Conservation (phyloP, 2,113 vertebrate genomes). For the Falco punctatus region DNA sequence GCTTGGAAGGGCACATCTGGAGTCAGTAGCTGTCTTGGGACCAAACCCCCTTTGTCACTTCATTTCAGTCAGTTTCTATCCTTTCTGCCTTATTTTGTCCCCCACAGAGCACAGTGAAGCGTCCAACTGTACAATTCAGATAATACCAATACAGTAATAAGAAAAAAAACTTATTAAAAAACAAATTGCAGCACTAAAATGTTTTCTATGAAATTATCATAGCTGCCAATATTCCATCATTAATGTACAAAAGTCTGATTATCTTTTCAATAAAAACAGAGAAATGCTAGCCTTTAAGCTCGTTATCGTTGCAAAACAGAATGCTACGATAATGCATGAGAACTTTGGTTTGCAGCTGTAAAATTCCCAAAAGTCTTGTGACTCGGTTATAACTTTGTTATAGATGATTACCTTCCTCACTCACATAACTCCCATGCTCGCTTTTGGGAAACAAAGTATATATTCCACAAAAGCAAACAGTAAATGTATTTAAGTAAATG, state of each 20-base stretch:
- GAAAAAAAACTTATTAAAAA: slow-evolving; percentile 4
- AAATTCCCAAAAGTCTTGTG: slow-evolving; percentile 41
- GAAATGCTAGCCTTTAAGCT: slow-evolving; percentile 40
- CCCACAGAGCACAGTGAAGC: neutral
- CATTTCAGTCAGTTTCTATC: neutral
- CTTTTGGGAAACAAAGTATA: neutral
- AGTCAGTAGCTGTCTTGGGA: neutral
- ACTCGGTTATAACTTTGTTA: neutral
- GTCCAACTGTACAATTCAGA: slow-evolving; percentile 33
- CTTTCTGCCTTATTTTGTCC: neutral
- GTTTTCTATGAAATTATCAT: neutral
- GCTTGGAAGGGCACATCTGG: neutral
- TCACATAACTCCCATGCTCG: neutral
- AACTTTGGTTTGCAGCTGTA: slow-evolving; percentile 45
- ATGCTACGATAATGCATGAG: neutral
- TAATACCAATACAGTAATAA: slow-evolving; percentile 15
- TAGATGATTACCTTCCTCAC: slow-evolving; percentile 12
- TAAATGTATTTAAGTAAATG: neutral
- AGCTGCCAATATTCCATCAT: slow-evolving; percentile 36
- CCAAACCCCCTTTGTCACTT: neutral
- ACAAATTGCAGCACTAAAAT: neutral
- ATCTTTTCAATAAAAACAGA: slow-evolving; percentile 34
- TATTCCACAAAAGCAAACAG: neutral
- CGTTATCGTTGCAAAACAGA: slow-evolving; percentile 45
- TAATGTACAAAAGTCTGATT: slow-evolving; percentile 24